Evolutionary conservation across 2,113 vertebrate genomes (phyloP).

Genomic region (Polyodon spathula): DNA sequence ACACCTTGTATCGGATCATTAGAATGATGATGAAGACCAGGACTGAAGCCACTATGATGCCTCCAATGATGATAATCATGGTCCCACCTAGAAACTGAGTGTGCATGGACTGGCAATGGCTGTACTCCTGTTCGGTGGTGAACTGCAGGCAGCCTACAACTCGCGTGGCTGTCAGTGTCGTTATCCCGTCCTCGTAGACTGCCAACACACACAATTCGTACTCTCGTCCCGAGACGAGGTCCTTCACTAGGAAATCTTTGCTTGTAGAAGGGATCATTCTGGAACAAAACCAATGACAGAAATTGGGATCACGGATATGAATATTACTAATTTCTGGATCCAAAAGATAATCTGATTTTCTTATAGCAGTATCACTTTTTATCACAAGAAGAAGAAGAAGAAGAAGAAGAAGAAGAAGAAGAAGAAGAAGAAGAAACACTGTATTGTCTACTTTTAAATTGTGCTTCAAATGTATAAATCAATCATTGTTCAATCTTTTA

Average conservation of each 20-base stretch:
- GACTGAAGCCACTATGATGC: slow-evolving; percentile 87
- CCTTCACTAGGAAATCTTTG: slow-evolving; percentile 79
- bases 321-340: neutral
- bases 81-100: slow-evolving; percentile 86
- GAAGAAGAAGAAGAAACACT: no score
- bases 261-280: slow-evolving; percentile 88
- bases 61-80: slow-evolving; percentile 92
- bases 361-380: no score
- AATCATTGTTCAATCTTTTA: no score
- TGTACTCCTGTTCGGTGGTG: slow-evolving; percentile 65
- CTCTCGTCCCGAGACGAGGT: slow-evolving; percentile 74
- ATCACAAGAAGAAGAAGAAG: no score
- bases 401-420: no score
- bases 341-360: no score
- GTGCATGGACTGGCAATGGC: slow-evolving; percentile 71
- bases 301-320: neutral
- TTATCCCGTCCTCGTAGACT: slow-evolving; percentile 68
- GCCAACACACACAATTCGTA: slow-evolving; percentile 87
- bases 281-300: slow-evolving; percentile 14
- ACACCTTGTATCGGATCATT: slow-evolving; percentile 86
- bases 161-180: slow-evolving; percentile 68
- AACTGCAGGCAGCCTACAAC: slow-evolving; percentile 73
- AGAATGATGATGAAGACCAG: slow-evolving; percentile 91
- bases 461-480: no score
- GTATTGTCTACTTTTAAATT: no score